These are phyloP conservation scores for Drosophila lacteicornis DNA, from an alignment of 1,140 invertebrate genomes.

Conservation along the genomic window DNA sequence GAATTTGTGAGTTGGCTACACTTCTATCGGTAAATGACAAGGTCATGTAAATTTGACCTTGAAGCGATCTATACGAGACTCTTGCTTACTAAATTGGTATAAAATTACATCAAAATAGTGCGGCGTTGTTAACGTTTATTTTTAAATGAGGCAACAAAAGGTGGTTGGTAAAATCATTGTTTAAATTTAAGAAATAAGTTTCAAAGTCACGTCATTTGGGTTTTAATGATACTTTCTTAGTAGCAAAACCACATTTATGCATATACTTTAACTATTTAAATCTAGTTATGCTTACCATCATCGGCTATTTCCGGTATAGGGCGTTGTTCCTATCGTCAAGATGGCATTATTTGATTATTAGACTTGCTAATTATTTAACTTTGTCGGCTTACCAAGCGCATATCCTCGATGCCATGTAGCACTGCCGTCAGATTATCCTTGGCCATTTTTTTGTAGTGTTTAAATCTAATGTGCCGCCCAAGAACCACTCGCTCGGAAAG, in stretches of 20 bases:
- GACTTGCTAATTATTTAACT: background rate
- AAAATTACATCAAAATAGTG: background rate
- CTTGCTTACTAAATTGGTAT: background rate
- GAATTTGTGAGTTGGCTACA: background rate
- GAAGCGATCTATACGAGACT: background rate
- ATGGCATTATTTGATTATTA: background rate
- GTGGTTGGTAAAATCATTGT: no score
- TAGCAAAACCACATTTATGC: background rate
- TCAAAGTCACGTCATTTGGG: no score
- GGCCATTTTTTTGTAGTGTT: slow-evolving; percentile 47
- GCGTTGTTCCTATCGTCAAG: slow-evolving; percentile 87
- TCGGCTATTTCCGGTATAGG: slow-evolving; percentile 88
- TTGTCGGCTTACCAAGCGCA: slow-evolving; percentile 89
- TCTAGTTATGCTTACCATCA: slow-evolving; percentile 80
- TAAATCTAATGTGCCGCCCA: background rate
- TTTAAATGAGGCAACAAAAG: no score
- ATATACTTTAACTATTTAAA: background rate
- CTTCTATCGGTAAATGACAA: background rate
- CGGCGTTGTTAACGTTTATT: background rate
- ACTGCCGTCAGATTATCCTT: slow-evolving; percentile 88
- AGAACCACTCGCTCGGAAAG: slow-evolving; percentile 12
- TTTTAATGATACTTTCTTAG: background rate
- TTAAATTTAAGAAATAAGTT: no score
- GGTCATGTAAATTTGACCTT: slow-evolving; percentile 27
- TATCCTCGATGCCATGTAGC: slow-evolving; percentile 91